phyloP scores from a whole-genome alignment of 2,797 vertebrate genomes.

The Paratrypauchen microcephalus region DNA sequence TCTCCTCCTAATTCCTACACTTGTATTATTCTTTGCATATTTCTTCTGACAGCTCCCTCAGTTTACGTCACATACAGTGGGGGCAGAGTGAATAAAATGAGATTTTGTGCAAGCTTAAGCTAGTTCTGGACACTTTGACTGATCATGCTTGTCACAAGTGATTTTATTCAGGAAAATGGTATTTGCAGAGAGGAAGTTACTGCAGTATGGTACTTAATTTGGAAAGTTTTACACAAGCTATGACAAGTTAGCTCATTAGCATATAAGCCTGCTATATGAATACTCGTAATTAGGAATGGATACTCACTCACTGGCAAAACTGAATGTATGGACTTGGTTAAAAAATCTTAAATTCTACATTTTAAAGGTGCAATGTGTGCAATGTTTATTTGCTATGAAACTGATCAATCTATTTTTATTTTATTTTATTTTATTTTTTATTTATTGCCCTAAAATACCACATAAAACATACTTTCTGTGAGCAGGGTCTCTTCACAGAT shows the following conservation, averaged over 20 bases:
- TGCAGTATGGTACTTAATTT: background rate
- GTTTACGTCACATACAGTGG: conserved; percentile 7
- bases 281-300: background rate
- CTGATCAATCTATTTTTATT: background rate
- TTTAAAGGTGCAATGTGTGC: too few relatives aligned
- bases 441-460: too few relatives aligned
- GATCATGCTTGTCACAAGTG: conserved; percentile 9
- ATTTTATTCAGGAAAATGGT: conserved; percentile 1
- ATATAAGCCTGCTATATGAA: background rate
- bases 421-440: too few relatives aligned
- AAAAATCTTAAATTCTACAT: background rate
- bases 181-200: background rate
- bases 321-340: background rate
- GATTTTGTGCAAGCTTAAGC: conserved; percentile 3
- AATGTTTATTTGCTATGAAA: background rate
- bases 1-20: background rate
- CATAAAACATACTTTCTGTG: too few relatives aligned
- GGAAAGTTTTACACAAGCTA: conserved; percentile 3
- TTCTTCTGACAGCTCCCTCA: conserved; percentile 2
- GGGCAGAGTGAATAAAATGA: conserved; percentile 12
- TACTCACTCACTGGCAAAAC: background rate
- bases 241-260: background rate
- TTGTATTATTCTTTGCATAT: background rate
- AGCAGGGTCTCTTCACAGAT: too few relatives aligned
- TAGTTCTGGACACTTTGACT: conserved; percentile 11